Base-by-base conservation (phyloP, 2,888 invertebrate genomes). In the Eristalis pertinax region DNA sequence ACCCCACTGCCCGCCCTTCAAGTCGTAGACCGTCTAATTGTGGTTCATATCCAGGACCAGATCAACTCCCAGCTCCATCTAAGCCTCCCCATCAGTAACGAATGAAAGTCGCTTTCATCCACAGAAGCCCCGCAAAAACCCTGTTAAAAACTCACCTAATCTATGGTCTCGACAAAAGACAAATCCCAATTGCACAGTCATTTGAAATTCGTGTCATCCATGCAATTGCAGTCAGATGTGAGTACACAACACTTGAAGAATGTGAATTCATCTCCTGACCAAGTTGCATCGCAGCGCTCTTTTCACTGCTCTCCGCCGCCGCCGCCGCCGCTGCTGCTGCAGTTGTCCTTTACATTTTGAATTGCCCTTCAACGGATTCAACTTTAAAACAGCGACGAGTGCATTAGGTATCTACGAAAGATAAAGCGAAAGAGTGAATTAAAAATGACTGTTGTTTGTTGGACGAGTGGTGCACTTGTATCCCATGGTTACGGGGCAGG, bases 381-480 rank as follows among this genome's bases (percentile, higher is more conserved):
- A 76, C 60, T 24, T 43, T 24, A 50, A 35, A 68, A 19, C 41
- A 22, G 7, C 50, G 63, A 62, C 35, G 11, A 77, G 50, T 63
- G 62, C 62, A 77, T 60, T 62, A 35, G 35, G 77, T 69, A 63
- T 62, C 50, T 63, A n/a, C 69, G 69, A 50, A 69, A 35, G 67
- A 76, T 43, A 77, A 69, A 69, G 26, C 50, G 63, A 56, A 69
- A 69, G 63, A 38, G 69, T 69, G 77, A 77, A 77, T 77, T 77
- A 69, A 69, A 77, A 77, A 77, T 62, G n/a, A 77, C 69, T 77
- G 63, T 63, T 69, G 35, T 69, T 63, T 50, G 69, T 68, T 69
- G 24, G 19, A 62, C 68, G 32, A 41, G 76, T 76, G 19, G 32
- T 38, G 24, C 32, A 32, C 32, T 60, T 69, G 62, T 63, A 4